Base-by-base conservation (phyloP, 2,888 invertebrate species). In the Molanna angustata region DNA sequence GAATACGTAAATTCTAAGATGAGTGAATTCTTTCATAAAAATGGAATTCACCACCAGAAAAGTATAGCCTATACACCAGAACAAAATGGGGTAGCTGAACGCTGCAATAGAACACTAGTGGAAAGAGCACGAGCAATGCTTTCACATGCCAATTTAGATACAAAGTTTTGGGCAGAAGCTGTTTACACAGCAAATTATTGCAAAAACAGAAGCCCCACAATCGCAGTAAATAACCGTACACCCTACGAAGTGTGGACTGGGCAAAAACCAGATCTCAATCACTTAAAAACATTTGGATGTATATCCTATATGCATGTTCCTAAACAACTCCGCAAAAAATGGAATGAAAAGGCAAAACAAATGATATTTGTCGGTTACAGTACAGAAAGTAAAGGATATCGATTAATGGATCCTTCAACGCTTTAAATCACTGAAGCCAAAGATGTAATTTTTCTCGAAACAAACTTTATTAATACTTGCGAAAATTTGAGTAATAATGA, bases 221-320 rank as follows among this genome's bases (percentile, higher is more conserved):
- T 37, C 7, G 37, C 37, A 16, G 37, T 37, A 4, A n/a, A 16
- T 16, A 37, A 37, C 11, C 16, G 9, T n/a, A 37, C 37, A 4
- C 37, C 37, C 16, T 37, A n/a, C 18, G 37, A 37, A 37, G 37
- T 18, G 17, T 37, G 37, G 37, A 37, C 37, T 17, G 37, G 37
- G 11, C 7, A 3, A 37, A 37, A 37, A 37, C 37, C 37, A 17
- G 37, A 37, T 37, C 13, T 37, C 3, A 7, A 7, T 16, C 37
- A 17, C 17, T 17, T 37, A 18, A 37, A 16, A 37, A 37, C 7
- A n/a, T 37, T 17, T 37, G 37, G 37, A n/a, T 37, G 37, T 16
- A 9, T n/a, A 37, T 16, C 37, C 3, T 37, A n/a, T 11, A 16
- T 37, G 13, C 37, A 37, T 16, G 13, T 37, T 16, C 37, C 37